Conservation (phyloP, 2,888 invertebrate genomes). For the Hyalella azteca region DNA sequence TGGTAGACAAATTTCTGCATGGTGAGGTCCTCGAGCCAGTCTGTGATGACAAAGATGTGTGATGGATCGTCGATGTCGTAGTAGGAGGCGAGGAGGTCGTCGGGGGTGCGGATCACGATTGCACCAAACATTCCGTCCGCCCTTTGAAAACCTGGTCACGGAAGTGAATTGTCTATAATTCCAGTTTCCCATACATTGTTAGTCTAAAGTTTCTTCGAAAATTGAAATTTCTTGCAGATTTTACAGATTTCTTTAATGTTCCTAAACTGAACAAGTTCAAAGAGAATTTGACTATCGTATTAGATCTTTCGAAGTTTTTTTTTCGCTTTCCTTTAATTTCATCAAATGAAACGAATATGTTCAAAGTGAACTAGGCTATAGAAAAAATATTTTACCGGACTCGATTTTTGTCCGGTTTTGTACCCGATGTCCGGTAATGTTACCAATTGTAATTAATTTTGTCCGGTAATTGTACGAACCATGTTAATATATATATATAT, state of each 20-base stretch:
- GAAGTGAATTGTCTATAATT: slow-evolving; percentile 31
- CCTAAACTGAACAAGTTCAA: neutral
- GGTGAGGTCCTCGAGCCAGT: slow-evolving; percentile 80
- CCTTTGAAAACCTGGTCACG: slow-evolving; percentile 74
- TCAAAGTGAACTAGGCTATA: too few species aligned
- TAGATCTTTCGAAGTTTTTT: neutral
- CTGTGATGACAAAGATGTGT: slow-evolving; percentile 78
- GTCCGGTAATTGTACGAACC: too few species aligned
- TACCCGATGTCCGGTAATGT: too few species aligned
- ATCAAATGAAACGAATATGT: too few species aligned
- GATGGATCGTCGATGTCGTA: slow-evolving; percentile 82
- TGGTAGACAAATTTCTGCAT: slow-evolving; percentile 81
- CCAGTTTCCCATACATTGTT: neutral
- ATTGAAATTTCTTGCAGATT: neutral
- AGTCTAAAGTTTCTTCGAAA: neutral
- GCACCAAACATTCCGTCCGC: slow-evolving; percentile 85
- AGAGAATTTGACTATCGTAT: neutral
- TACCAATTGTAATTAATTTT: too few species aligned
- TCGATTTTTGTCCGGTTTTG: too few species aligned
- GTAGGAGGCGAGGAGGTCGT: slow-evolving; percentile 71
- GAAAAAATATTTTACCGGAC: too few species aligned
- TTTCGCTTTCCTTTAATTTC: too few species aligned
- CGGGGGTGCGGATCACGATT: slow-evolving; percentile 75
- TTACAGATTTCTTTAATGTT: neutral
- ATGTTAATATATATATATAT: too few species aligned